Percentiles rank a stretch among this genome's conserved stretches.
These are phyloP conservation scores for Mastacembelus armatus DNA, from an alignment of 2,797 vertebrate species.

Conservation along the genomic window DNA sequence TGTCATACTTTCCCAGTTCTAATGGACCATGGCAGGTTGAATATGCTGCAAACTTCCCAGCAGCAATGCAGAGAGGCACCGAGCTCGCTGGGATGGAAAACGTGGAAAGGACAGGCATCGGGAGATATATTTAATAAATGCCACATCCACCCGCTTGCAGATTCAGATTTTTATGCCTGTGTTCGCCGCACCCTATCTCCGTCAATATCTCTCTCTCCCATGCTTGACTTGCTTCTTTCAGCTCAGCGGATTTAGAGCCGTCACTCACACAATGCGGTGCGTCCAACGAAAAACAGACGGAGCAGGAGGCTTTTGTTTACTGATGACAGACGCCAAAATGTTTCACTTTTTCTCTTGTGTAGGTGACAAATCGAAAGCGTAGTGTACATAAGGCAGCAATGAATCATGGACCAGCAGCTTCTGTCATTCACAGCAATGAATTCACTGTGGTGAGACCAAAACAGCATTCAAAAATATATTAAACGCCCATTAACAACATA, in stretches of 20 bases:
- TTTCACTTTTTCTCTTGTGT: constrained; percentile 35
- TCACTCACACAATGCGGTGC: constrained; percentile 39
- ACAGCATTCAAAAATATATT: constrained; percentile 19
- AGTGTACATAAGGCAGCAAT: constrained; percentile 31
- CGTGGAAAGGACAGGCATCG: background rate
- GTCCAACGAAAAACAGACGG: constrained; percentile 45
- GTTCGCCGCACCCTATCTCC: constrained; percentile 23
- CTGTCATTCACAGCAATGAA: constrained; percentile 19
- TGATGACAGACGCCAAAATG: constrained; percentile 48
- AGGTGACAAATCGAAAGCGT: constrained; percentile 55
- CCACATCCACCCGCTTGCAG: constrained; percentile 22
- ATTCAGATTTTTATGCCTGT: constrained; percentile 23
- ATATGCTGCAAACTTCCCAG: constrained; percentile 24
- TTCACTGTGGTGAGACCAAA: constrained; percentile 11
- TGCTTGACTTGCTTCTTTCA: constrained; percentile 24
- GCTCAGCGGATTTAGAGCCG: constrained; percentile 50
- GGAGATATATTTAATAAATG: constrained; percentile 39
- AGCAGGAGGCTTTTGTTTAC: constrained; percentile 51
- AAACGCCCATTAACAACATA: constrained; percentile 1
- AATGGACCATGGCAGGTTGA: constrained; percentile 45
- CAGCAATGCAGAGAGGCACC: constrained; percentile 30
- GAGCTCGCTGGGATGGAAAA: constrained; percentile 16
- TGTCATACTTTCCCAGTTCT: constrained; percentile 43
- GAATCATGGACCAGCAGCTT: constrained; percentile 35
- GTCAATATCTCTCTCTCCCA: constrained; percentile 21